Base-by-base conservation (phyloP, 2,113 vertebrate genomes). In the Passer montanus region DNA sequence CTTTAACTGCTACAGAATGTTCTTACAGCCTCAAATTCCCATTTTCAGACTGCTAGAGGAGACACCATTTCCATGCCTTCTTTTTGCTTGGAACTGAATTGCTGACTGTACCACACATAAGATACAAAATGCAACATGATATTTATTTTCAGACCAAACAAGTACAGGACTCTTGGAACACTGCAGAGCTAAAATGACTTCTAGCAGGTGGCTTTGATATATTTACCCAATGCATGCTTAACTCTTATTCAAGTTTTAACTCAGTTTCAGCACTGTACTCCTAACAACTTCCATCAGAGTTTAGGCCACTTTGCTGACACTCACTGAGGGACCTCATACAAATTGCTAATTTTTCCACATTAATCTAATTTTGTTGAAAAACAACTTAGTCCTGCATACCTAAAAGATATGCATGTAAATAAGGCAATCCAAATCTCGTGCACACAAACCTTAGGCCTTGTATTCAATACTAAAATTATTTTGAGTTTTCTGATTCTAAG, bases 11-110 rank as follows among this genome's bases (percentile, higher is more conserved):
- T 80, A 92, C 77, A 94, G 87, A 95, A 97, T 91, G 96, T 94
- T 97, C 81, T 83, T 91, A 79, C 96, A 96, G 91, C 67, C 77
- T 89, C 77, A 63, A 70, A 97, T 97, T 97, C 92, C 86, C 96
- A 35, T 86, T 97, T 98, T 70, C 70, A 50, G 79, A 87, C 72
- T 94, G 55, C 82, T 85, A 89, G 18, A 91, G 87, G 78, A 95
- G 80, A 97, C 67, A 72, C 67, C 35, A 84, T 87, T 97, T 96
- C 92, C 70, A 94, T 97, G 41, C 64, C 78, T 96, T 93, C 83
- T 90, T 91, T 97, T 93, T 78, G 90, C 68, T 41, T 95, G 90
- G 63, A 96, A 91, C 64, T 83, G 79, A 97, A 95, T 58, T 27
- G 43, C 70, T 67, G 70, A 81, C 56, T 43, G 27, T 55, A 88